Percentiles rank a stretch among this genome's conserved stretches.
Evolutionary conservation across 2,797 vertebrate genomes (phyloP).

Genomic region (Sciaenops ocellatus): DNA sequence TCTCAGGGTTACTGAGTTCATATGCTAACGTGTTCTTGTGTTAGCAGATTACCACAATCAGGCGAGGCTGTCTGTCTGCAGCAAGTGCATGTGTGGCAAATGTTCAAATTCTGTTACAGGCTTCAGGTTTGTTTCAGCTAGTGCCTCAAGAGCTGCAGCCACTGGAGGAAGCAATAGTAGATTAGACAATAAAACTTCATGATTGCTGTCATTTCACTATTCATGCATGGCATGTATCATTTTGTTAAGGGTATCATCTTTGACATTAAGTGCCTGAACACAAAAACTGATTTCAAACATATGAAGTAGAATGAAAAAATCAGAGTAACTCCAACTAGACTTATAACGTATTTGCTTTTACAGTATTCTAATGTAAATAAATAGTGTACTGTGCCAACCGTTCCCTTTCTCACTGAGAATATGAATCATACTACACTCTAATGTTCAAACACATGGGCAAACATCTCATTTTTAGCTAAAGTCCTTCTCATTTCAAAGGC

Average conservation of each 20-base stretch:
- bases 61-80: conserved; percentile 34
- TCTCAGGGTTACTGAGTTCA: conserved; percentile 72
- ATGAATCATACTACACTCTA: background rate
- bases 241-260: background rate
- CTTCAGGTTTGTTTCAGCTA: conserved; percentile 1
- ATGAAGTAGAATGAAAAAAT: background rate
- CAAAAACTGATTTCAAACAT: background rate
- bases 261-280: background rate
- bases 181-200: background rate
- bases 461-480: conserved; percentile 14
- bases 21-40: conserved; percentile 49
- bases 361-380: too few species aligned
- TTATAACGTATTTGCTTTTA: too few species aligned
- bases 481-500: conserved; percentile 8
- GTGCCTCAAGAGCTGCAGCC: conserved; percentile 7
- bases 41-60: conserved; percentile 65
- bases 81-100: conserved; percentile 21
- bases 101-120: conserved; percentile 24
- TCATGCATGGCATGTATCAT: background rate
- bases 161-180: background rate
- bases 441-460: background rate
- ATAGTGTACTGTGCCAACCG: background rate
- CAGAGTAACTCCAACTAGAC: too few species aligned
- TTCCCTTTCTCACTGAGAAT: background rate
- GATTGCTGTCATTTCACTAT: background rate